Percentiles rank a stretch among this genome's conserved stretches.
These are phyloP conservation scores for Acholoe squamosa DNA, from an alignment of 2,888 invertebrate species.

Conservation along the genomic window DNA sequence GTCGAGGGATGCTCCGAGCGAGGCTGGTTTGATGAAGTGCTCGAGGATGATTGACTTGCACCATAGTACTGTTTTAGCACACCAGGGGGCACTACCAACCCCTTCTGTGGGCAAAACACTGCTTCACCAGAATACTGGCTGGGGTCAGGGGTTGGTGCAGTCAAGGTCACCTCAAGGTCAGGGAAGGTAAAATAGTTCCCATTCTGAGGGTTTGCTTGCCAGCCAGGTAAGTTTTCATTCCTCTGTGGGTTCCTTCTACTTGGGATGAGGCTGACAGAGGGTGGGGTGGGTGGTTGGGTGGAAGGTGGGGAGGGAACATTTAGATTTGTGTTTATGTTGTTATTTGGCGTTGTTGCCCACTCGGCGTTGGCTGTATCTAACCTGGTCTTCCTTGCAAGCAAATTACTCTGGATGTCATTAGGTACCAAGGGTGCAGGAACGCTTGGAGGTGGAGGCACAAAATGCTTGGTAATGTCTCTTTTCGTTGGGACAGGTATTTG, in stretches of 20 bases:
- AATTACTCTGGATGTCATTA: neutral
- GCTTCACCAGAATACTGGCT: neutral
- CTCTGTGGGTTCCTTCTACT: neutral
- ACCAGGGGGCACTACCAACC: neutral
- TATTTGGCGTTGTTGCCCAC: no score
- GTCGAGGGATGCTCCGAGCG: neutral
- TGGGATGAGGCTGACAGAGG: constrained; percentile 25
- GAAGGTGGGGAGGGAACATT: neutral
- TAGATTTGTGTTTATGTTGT: neutral
- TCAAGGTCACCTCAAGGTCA: neutral
- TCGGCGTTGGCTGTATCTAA: no score
- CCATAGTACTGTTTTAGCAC: neutral
- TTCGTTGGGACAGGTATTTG: neutral
- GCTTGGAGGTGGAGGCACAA: constrained; percentile 43
- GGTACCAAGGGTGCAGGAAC: neutral
- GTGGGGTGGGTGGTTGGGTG: constrained; percentile 23
- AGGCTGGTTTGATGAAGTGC: neutral
- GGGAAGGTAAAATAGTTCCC: neutral
- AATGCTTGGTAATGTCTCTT: constrained; percentile 50
- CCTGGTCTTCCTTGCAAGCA: neutral
- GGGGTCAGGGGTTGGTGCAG: neutral
- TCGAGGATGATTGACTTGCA: neutral
- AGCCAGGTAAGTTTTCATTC: neutral
- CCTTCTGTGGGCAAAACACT: neutral
- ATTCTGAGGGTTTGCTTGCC: neutral